Evolutionary conservation across 2,797 vertebrate genomes (phyloP).

Genomic region (Coranthus polyacanthus): DNA sequence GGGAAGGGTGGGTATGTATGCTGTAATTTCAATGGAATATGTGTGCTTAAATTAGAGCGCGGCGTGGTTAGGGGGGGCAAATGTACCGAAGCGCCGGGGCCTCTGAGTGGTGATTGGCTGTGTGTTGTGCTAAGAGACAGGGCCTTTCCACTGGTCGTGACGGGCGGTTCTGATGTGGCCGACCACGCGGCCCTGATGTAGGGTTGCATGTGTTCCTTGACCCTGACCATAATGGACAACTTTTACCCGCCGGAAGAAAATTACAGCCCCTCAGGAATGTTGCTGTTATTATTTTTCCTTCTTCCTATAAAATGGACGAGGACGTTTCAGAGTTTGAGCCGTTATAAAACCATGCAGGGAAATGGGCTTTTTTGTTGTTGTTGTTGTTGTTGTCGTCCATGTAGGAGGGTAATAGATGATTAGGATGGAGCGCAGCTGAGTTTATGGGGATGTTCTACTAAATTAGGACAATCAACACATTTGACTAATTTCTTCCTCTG

Average conservation of each 20-base stretch:
- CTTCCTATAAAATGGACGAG: slow-evolving; percentile 81
- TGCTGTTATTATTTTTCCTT: slow-evolving; percentile 88
- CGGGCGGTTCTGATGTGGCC: slow-evolving; percentile 85
- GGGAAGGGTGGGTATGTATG: slow-evolving; percentile 82
- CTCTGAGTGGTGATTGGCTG: slow-evolving; percentile 79
- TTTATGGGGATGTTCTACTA: slow-evolving; percentile 61
- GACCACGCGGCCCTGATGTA: slow-evolving; percentile 83
- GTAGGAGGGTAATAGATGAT: slow-evolving; percentile 74
- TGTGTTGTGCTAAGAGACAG: slow-evolving; percentile 81
- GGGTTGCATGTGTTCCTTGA: slow-evolving; percentile 87
- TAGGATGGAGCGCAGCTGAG: slow-evolving; percentile 62
- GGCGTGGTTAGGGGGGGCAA: slow-evolving; percentile 84
- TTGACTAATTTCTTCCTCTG: slow-evolving; percentile 73
- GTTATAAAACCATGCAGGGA: slow-evolving; percentile 76
- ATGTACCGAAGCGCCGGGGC: slow-evolving; percentile 75
- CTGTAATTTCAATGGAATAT: slow-evolving; percentile 87
- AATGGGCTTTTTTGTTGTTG: slow-evolving; percentile 64
- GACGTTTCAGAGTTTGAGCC: slow-evolving; percentile 77
- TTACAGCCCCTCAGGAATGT: slow-evolving; percentile 89
- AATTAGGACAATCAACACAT: slow-evolving; percentile 76
- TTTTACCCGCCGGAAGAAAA: slow-evolving; percentile 88
- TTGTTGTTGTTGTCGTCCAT: slow-evolving; percentile 22
- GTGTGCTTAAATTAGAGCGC: slow-evolving; percentile 85
- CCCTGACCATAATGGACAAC: slow-evolving; percentile 89
- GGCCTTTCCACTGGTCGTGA: slow-evolving; percentile 86